phyloP scores from a whole-genome alignment of 2,113 vertebrate genomes.

The Macrotis lagotis region DNA sequence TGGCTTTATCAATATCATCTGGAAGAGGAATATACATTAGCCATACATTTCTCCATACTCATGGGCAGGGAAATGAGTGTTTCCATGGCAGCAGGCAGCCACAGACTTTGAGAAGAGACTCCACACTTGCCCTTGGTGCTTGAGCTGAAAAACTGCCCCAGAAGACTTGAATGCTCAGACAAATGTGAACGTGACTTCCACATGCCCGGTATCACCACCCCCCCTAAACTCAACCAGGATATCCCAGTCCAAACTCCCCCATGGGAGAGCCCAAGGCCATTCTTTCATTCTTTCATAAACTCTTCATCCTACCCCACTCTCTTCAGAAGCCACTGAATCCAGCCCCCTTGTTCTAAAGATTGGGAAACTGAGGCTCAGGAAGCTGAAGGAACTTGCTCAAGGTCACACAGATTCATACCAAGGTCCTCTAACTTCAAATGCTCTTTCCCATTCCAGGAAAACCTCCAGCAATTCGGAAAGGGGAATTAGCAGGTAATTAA shows the following conservation, averaged over 20 bases:
- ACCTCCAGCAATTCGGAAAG: no score
- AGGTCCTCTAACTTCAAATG: not conserved
- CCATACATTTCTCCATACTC: not conserved
- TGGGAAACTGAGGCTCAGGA: not conserved
- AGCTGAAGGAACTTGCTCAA: no score
- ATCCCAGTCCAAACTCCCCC: not conserved
- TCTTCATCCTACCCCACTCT: not conserved
- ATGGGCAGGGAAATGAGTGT: not conserved
- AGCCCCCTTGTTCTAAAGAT: not conserved
- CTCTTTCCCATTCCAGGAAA: not conserved
- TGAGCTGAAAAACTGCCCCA: not conserved
- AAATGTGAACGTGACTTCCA: not conserved
- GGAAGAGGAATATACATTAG: not conserved
- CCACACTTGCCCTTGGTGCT: not conserved
- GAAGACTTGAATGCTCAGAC: not conserved
- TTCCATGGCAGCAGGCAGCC: not conserved
- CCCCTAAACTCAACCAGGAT: not conserved
- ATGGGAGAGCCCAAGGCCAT: no score
- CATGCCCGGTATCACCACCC: fast-evolving
- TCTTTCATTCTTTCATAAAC: not conserved
- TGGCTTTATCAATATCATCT: not conserved
- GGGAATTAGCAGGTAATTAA: not conserved
- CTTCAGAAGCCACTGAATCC: not conserved
- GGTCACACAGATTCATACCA: not conserved
- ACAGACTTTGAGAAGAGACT: not conserved